Evolutionary conservation across 2,888 invertebrate species (phyloP).

Genomic region (Subacronicta megacephala): DNA sequence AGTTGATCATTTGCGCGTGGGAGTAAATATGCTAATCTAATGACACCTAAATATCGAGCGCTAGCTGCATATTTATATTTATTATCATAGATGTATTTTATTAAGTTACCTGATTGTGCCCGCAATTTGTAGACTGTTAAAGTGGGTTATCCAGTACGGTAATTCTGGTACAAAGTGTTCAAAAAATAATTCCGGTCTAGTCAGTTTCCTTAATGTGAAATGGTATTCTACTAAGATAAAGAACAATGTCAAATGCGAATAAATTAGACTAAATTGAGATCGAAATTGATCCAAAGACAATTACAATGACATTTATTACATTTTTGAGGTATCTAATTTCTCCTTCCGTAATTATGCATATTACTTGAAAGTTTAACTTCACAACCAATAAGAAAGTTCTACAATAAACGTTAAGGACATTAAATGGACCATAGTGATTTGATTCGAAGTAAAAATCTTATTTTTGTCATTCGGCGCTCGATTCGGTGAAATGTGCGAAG

Average conservation of each 20-base stretch:
- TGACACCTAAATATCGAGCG: conserved; percentile 19
- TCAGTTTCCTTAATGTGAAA: too few relatives aligned
- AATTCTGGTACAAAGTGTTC: too few relatives aligned
- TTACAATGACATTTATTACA: too few relatives aligned
- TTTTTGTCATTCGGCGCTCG: conserved; percentile 31
- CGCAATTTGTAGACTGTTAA: background rate
- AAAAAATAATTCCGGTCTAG: too few relatives aligned
- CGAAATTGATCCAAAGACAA: too few relatives aligned
- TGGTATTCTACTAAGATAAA: too few relatives aligned
- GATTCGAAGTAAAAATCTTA: conserved; percentile 25
- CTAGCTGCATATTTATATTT: conserved; percentile 27
- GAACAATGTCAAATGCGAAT: too few relatives aligned
- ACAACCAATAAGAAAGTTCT: too few relatives aligned
- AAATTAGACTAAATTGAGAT: too few relatives aligned
- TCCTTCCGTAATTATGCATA: too few relatives aligned
- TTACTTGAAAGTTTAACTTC: too few relatives aligned
- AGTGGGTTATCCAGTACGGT: background rate
- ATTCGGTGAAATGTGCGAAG: conserved; percentile 59
- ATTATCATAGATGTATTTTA: conserved; percentile 3
- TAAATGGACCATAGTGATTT: conserved; percentile 26
- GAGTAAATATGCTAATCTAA: conserved; percentile 41
- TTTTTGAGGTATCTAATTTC: too few relatives aligned
- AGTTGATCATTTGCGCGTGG: conserved; percentile 35
- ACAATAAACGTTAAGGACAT: conserved; percentile 2
- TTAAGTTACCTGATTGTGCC: background rate